Percentiles rank a stretch among this genome's conserved stretches.
phyloP scores from a whole-genome alignment of 1,140 invertebrate genomes.

The Drosophila bocqueti region DNA sequence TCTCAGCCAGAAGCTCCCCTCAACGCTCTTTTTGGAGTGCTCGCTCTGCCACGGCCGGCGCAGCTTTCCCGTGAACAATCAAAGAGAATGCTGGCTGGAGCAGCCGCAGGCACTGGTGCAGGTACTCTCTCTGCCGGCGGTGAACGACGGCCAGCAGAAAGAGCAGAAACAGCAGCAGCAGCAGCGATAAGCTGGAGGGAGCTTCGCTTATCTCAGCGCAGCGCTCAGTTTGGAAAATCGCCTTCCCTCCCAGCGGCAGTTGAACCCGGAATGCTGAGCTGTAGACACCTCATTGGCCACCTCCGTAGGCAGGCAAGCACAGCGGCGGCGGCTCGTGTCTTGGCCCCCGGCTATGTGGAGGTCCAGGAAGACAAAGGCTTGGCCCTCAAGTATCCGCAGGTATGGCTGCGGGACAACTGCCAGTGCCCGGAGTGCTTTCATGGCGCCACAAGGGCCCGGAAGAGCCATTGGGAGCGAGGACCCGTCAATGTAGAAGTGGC shows the following conservation, averaged over 20 bases:
- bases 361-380: constrained; percentile 12
- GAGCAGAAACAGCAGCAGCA: background rate
- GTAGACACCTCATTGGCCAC: constrained; percentile 62
- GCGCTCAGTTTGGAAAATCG: background rate
- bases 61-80: constrained; percentile 26
- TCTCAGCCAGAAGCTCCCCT: background rate
- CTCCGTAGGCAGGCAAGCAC: constrained; percentile 27
- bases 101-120: constrained; percentile 47
- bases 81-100: constrained; percentile 64
- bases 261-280: constrained; percentile 62
- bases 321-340: constrained; percentile 24
- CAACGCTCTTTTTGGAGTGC: constrained; percentile 39
- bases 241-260: constrained; percentile 26
- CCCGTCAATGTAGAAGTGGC: constrained; percentile 23
- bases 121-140: constrained; percentile 23
- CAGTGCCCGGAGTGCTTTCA: constrained; percentile 89
- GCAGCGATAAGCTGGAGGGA: constrained; percentile 10
- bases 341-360: constrained; percentile 48
- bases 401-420: constrained; percentile 91
- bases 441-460: constrained; percentile 86
- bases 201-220: constrained; percentile 5
- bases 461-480: constrained; percentile 75
- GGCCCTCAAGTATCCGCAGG: constrained; percentile 86
- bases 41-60: constrained; percentile 48
- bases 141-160: background rate